A percentile compares a stretch with the other conserved stretches of the same genome.
phyloP scores from a whole-genome alignment of 2,888 invertebrate genomes.

The Ormyrus pomaceus region DNA sequence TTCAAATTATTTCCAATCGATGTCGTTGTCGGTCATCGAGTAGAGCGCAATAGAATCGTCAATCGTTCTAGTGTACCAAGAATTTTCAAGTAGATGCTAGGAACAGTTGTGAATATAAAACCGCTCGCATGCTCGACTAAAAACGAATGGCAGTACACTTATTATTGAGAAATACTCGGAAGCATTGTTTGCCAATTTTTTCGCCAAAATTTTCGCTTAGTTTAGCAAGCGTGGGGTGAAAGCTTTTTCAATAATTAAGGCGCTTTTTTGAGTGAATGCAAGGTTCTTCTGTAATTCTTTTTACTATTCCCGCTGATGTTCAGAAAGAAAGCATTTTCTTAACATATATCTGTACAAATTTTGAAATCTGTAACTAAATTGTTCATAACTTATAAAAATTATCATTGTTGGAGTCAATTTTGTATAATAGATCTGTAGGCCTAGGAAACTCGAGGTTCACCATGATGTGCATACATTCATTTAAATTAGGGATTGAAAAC shows the following conservation, averaged over 20 bases:
- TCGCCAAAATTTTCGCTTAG: constrained; percentile 18
- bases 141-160: not conserved
- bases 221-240: constrained; percentile 34
- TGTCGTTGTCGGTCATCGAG: constrained; percentile 32
- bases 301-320: too few species aligned
- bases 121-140: constrained; percentile 41
- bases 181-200: not conserved
- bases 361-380: too few species aligned
- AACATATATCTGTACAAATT: too few species aligned
- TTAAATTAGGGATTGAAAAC: too few species aligned
- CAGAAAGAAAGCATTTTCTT: too few species aligned
- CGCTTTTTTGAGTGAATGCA: constrained; percentile 58
- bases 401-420: too few species aligned
- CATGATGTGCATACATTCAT: too few species aligned
- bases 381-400: too few species aligned
- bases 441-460: too few species aligned
- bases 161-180: not conserved
- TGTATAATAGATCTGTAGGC: too few species aligned
- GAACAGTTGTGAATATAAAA: constrained; percentile 31
- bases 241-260: constrained; percentile 15
- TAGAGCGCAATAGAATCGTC: constrained; percentile 43
- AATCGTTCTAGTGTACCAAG: constrained; percentile 10
- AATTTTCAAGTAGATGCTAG: constrained; percentile 50
- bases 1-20: constrained; percentile 32
- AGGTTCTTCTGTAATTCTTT: constrained; percentile 36